A percentile compares a stretch with the other conserved stretches of the same genome.
Evolutionary conservation across 2,888 invertebrate genomes (phyloP).

Genomic region (Alcis repandata): DNA sequence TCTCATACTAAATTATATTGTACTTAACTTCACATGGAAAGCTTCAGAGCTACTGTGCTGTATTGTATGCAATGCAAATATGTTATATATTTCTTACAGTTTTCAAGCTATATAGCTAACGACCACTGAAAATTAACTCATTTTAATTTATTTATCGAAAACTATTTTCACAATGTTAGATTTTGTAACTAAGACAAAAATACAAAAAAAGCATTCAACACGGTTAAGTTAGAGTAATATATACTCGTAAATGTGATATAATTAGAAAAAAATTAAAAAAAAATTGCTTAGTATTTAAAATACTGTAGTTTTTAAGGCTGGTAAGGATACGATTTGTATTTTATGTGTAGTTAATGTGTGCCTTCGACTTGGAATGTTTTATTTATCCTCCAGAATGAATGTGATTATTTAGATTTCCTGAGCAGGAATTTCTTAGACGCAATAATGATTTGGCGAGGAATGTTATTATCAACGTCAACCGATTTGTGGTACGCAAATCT

Average conservation of each 20-base stretch:
- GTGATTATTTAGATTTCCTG: conserved; percentile 6
- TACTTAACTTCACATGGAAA: conserved; percentile 65
- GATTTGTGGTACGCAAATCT: not conserved
- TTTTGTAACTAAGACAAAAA: conserved; percentile 62
- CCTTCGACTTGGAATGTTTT: conserved; percentile 26
- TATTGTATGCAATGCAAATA: not conserved
- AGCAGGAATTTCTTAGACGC: conserved; percentile 28
- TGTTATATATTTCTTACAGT: not conserved
- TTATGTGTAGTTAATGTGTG: conserved; percentile 32
- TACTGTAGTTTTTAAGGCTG: conserved; percentile 66
- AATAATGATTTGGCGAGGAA: no score
- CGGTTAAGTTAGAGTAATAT: conserved; percentile 69
- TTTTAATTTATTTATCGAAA: conserved; percentile 37
- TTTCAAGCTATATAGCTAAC: conserved; percentile 8
- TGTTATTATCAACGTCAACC: not conserved
- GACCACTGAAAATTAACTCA: not conserved
- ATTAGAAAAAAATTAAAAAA: conserved; percentile 36
- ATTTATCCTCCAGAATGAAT: conserved; percentile 14
- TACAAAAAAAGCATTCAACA: conserved; percentile 65
- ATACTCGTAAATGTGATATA: conserved; percentile 84
- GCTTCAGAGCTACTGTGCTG: conserved; percentile 45
- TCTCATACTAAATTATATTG: conserved; percentile 43
- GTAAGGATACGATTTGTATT: conserved; percentile 46
- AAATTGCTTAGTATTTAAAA: conserved; percentile 57
- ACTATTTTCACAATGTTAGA: conserved; percentile 60